Base-by-base conservation (phyloP, 2,797 vertebrate species). In the Pelobates cultripes region DNA sequence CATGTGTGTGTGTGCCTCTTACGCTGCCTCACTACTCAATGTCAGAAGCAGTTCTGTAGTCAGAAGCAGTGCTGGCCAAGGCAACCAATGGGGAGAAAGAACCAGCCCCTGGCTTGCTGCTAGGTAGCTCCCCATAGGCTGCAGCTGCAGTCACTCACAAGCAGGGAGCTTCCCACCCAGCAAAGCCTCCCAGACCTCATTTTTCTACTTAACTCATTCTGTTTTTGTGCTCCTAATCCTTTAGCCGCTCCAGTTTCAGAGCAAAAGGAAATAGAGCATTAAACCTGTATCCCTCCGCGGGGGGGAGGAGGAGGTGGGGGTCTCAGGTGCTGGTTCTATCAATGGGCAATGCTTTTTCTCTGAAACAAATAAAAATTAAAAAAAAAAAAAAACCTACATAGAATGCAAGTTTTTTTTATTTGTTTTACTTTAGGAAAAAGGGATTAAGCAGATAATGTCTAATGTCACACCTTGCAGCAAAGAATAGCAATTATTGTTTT, bases 1-100 rank as follows among this genome's bases (percentile, higher is more conserved):
- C 43, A 63, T 76, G 66, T 61, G 86, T 85, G 85, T 84, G 85
- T 86, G 87, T 83, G 78, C 79, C 72, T 80, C 79, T 66, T 57
- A 85, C 86, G 86, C 94, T 95, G 87, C 88, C 87, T 87, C 90
- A 45, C 86, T 87, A 88, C 90, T 90, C 89, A 86, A 86, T 86
- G 87, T 89, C 88, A 90, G 91, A 88, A 78, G 89, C 94, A 90
- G 90, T 72, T 86, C 91, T 92, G 91, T 70, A 87, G 86, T 87
- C 85, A 87, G 84, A 88, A 88, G 88, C 87, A 83, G 86, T 86
- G 86, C 84, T 86, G 73, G 83, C 82, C 86, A 87, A 80, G 81
- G 83, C n/a, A 88, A 89, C 88, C 88, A 87, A 87, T 88, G n/a
- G 77, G 72, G 1, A 6, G 43, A 75, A 69, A 70, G 76, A 77